phyloP scores from a whole-genome alignment of 2,888 invertebrate species.

The Epistrophella euchroma region DNA sequence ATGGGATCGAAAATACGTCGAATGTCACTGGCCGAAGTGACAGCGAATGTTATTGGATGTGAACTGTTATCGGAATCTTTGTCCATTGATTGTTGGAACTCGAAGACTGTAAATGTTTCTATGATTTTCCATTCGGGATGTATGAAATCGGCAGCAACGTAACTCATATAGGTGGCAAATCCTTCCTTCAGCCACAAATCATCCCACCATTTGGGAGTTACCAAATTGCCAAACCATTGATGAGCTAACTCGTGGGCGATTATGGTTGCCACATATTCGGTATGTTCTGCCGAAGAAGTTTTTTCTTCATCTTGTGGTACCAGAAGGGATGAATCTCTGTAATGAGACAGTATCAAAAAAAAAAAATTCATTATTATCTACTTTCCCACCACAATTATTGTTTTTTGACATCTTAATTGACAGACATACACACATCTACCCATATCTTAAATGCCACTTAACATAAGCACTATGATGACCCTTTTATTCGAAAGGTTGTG shows the following conservation, averaged over 20 bases:
- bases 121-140: conserved; percentile 86
- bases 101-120: conserved; percentile 85
- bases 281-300: conserved; percentile 85
- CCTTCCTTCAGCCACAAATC: conserved; percentile 88
- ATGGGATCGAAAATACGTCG: conserved; percentile 89
- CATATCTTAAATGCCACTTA: conserved; percentile 18
- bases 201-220: conserved; percentile 91
- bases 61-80: conserved; percentile 87
- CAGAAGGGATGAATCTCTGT: conserved; percentile 87
- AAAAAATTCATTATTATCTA: not conserved
- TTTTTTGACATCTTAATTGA: conserved; percentile 56
- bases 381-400: conserved; percentile 41
- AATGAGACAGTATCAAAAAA: conserved; percentile 58
- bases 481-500: not conserved
- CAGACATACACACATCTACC: conserved; percentile 20
- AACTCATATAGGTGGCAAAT: conserved; percentile 85
- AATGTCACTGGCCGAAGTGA: conserved; percentile 87
- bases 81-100: conserved; percentile 86
- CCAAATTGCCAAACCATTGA: conserved; percentile 92
- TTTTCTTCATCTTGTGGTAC: conserved; percentile 82
- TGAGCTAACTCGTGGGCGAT: conserved; percentile 92
- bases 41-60: conserved; percentile 87
- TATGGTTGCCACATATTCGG: conserved; percentile 87
- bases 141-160: conserved; percentile 83
- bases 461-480: too few relatives aligned